Evolutionary conservation across 2,888 invertebrate genomes (phyloP).

Genomic region (Helleia helle): DNA sequence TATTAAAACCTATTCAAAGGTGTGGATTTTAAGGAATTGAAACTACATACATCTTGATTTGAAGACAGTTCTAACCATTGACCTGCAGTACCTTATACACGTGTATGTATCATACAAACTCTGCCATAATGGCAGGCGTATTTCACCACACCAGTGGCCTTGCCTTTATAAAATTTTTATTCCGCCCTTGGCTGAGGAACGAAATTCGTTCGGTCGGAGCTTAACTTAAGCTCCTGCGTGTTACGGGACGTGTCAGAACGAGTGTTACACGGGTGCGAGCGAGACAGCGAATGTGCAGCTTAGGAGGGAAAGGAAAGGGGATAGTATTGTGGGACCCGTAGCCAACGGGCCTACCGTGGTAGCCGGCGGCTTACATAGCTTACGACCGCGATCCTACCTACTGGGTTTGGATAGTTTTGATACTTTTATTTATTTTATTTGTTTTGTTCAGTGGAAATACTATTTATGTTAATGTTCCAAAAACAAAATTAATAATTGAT

Average conservation of each 20-base stretch:
- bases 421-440: constrained; percentile 32
- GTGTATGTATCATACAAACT: too few species aligned
- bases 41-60: too few species aligned
- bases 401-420: constrained; percentile 31
- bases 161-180: constrained; percentile 37
- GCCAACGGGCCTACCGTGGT: constrained; percentile 32
- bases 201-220: constrained; percentile 29
- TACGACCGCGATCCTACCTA: constrained; percentile 35
- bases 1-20: too few species aligned
- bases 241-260: constrained; percentile 31
- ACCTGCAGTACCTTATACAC: too few species aligned
- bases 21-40: too few species aligned
- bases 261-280: constrained; percentile 24
- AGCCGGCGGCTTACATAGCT: constrained; percentile 35
- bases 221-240: constrained; percentile 28
- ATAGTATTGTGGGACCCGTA: constrained; percentile 25
- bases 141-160: too few species aligned
- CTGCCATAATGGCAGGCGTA: too few species aligned
- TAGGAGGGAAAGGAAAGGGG: constrained; percentile 25
- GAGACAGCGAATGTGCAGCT: constrained; percentile 17
- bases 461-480: too few species aligned
- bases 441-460: too few species aligned
- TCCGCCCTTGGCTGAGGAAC: constrained; percentile 25
- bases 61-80: too few species aligned
- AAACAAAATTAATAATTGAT: too few species aligned